phyloP scores from a whole-genome alignment of 1,140 invertebrate genomes.

The Ostrea edulis region DNA sequence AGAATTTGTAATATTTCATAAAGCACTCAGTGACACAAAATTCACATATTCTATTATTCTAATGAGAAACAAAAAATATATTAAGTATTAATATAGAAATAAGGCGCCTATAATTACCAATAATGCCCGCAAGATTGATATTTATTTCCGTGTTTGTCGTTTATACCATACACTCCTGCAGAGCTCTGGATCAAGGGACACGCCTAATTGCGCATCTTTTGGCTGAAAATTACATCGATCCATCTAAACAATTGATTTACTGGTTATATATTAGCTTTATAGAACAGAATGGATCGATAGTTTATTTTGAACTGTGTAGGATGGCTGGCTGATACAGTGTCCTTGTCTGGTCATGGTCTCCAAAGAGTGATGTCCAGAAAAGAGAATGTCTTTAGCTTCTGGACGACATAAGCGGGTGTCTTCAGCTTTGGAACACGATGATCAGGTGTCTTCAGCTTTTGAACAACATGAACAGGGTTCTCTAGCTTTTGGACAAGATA shows the following conservation, averaged over 20 bases:
- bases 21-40: not conserved
- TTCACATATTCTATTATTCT: not conserved
- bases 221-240: not conserved
- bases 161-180: not conserved
- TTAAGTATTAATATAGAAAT: constrained; percentile 10
- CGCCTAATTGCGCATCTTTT: not conserved
- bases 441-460: too few relatives aligned
- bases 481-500: too few relatives aligned
- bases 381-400: too few relatives aligned
- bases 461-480: too few relatives aligned
- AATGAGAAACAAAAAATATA: not conserved
- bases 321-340: too few relatives aligned
- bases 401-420: too few relatives aligned
- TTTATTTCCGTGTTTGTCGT: not conserved
- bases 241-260: not conserved
- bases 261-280: not conserved
- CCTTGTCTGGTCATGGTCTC: too few relatives aligned
- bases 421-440: too few relatives aligned
- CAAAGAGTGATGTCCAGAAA: too few relatives aligned
- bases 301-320: not conserved
- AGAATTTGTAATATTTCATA: not conserved
- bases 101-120: constrained; percentile 5
- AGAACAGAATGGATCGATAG: not conserved
- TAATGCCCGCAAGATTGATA: constrained; percentile 19
- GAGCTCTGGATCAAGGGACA: not conserved